Evolutionary conservation across 2,797 vertebrate genomes (phyloP).

Genomic region (Eutrigla gurnardus): DNA sequence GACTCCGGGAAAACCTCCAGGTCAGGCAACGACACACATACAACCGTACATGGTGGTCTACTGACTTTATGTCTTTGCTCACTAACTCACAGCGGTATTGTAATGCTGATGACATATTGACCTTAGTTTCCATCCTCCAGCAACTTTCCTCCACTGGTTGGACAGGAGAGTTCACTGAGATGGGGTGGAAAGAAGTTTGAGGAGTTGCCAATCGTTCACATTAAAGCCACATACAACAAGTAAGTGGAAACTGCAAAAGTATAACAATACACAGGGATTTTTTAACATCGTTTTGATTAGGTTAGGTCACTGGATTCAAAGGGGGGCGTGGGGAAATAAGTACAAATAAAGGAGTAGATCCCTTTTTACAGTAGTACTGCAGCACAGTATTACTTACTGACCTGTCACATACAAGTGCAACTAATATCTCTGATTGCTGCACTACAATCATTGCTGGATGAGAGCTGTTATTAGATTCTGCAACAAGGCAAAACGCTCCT

Average conservation of each 20-base stretch:
- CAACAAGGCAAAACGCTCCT: neutral
- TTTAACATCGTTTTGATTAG: neutral
- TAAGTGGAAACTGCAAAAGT: constrained; percentile 75
- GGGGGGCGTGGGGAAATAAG: neutral
- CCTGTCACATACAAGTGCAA: neutral
- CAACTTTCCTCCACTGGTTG: constrained; percentile 84
- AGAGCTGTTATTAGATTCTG: neutral
- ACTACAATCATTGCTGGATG: neutral
- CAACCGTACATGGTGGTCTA: neutral
- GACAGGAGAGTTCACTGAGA: constrained; percentile 83
- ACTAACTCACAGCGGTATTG: neutral
- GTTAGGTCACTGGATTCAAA: neutral
- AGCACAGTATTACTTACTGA: no score
- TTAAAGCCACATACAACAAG: constrained; percentile 98
- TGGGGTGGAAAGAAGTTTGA: constrained; percentile 92
- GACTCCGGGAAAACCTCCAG: constrained; percentile 46
- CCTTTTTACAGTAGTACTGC: neutral
- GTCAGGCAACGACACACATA: constrained; percentile 34
- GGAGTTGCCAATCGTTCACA: constrained; percentile 89
- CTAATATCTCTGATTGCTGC: neutral
- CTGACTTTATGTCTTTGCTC: neutral
- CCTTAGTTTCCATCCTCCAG: constrained; percentile 70
- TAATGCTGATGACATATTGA: neutral
- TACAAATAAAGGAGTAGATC: neutral
- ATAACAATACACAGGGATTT: neutral